Evolutionary conservation across 2,888 invertebrate species (phyloP), one percentile per base, ranked within the genome.

Genomic region (Plutella xylostella): DNA sequence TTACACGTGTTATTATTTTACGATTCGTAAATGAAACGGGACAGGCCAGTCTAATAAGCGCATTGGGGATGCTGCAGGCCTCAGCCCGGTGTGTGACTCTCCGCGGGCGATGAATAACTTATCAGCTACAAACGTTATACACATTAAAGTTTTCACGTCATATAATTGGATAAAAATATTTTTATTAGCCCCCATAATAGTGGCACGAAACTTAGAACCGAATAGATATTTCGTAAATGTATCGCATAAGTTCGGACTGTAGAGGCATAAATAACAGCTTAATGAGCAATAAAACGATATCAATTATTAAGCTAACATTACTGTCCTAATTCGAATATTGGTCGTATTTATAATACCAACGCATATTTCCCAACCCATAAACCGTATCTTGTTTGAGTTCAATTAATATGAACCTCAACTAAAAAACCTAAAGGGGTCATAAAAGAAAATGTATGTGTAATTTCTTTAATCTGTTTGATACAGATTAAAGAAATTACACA

Each of bases 331-430:
- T 7, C 17, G 33, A 15, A 12, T 37, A 37, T 37, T 37, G 18
- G 20, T 4, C 19, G 12, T 20, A 20, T n/a, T 19, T 11, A 38
- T 38, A 21, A 38, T n/a, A 20, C 28, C n/a, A 25, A 53, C 56
- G 62, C 63, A 65, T 65, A 64, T 62, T 63, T 63, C 54, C 31
- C 55, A 55, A 55, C 53, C 64, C 68, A 64, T 75, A 72, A 77
- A 71, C 59, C 50, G 58, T 52, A 57, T 62, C 66, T 74, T 77
- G 69, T 82, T 80, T 77, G 74, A 65, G 63, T 65, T 78, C 65
- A 72, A 78, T 79, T 78, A 79, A 78, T 76, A 74, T 70, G 69
- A 74, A 75, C 70, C 57, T 67, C 56, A 68, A 72, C 70, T 72
- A 55, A 68, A 70, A 75, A 68, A 61, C 59, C 63, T 65, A 57